Base-by-base conservation (phyloP, 2,113 vertebrate species). In the Haemorhous mexicanus region DNA sequence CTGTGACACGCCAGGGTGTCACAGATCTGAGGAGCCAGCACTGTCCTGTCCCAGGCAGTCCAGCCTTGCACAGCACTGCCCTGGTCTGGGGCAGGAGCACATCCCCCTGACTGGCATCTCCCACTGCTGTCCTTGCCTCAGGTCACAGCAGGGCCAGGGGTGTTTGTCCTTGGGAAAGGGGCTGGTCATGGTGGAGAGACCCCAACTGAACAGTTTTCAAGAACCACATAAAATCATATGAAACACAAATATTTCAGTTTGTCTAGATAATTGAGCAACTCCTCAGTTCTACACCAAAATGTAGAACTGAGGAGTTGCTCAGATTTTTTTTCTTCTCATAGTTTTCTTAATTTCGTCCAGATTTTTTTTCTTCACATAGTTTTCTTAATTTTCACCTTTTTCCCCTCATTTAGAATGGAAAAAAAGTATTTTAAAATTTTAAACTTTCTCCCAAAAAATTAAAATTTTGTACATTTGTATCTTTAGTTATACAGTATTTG, bases 81-180 rank as follows among this genome's bases (percentile, higher is more conserved):
- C 15, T 33, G 22, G 6, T 8, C 11, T 33, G 68, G 12, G 7
- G 44, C 46, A 82, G 75, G 50, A 63, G 47, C 2, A 5, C 46
- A 8, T 5, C 28, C 4, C 2, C 2, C 61, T 7, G 63, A 17
- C 41, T 20, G 27, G 7, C 1, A 6, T 4, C 47, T 33, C 58
- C 37, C 12, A 3, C 39, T 37, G 52, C 43, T 18, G 7, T 4
- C 63, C 75, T 35, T 4, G 3, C 47, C 66, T 1, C 1, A 2
- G 21, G 19, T 41, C 67, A 63, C 26, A 63, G 53, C 56, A 50
- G 49, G 14, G 19, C 23, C 55, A 66, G 58, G 44, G 30, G 9
- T 2, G 13, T 8, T 73, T 17, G 10, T 78, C 39, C 61, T 46
- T 74, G 53, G 26, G 39, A 84, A 92, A 89, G 2, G 4, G 9